Base-by-base conservation (phyloP, 2,113 vertebrate genomes). In the Pontoporia blainvillei region DNA sequence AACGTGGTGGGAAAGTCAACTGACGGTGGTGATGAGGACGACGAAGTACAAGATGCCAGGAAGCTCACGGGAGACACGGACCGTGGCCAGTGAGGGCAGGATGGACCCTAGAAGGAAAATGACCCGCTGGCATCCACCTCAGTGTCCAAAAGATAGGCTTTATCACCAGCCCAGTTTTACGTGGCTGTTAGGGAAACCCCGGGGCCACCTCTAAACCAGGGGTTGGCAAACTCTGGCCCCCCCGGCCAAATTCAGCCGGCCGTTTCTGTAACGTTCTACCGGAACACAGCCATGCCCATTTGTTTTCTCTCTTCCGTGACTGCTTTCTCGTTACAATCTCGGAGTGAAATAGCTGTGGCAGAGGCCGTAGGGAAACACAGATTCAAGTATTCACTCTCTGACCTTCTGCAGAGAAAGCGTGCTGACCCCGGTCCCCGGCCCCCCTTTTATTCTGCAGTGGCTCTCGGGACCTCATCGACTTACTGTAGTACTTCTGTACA, bases 11-110 rank as follows among this genome's bases (percentile, higher is more conserved):
- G 31, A 44, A 34, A 39, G 81, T 11, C 31, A 27, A 2, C 1
- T 0, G 2, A 25, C 0, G 52, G 25, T 1, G 20, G 1, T 4
- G 36, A 31, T 1, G 44, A 0, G 0, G 12, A 14, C 1, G 41
- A 4, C 0, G 5, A 10, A 34, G 29, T 14, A 8, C 31, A 4
- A 0, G 31, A 34, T 5, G 41, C 69, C 31, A 25, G 25, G 25
- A 15, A 9, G 39, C 54, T 31, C 44, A 0, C 4, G 5, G 23
- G 2, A 46, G 57, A 34, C 6, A 2, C 25, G 12, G 44, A 5
- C 6, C 7, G 0, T 12, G 59, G 27, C 85, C 8, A 5, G 41
- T 6, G 85, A 54, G 34, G 39, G 6, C 67, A 11, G 31, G 61
- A 54, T 0, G 15, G 64, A 29, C 31, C 20, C 52, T 0, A 3